phyloP scores from a whole-genome alignment of 1,140 invertebrate genomes.

The Elysia chlorotica region DNA sequence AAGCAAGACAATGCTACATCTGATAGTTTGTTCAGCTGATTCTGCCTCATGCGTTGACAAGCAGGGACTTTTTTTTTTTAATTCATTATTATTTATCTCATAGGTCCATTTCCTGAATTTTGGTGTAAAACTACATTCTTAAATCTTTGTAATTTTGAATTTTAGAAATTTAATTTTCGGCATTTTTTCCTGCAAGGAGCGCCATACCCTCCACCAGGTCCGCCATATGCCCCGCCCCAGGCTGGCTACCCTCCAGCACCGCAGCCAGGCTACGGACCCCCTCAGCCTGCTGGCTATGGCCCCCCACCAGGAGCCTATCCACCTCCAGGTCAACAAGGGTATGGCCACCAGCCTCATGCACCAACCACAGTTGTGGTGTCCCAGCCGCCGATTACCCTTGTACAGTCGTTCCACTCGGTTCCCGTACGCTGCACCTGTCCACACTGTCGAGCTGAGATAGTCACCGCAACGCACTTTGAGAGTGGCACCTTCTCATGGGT shows the following conservation, averaged over 20 bases:
- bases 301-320: neutral
- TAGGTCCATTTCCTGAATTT: too few relatives aligned
- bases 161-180: too few relatives aligned
- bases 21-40: too few relatives aligned
- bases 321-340: neutral
- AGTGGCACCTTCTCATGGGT: conserved; percentile 43
- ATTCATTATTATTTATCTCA: too few relatives aligned
- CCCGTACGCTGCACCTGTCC: conserved; percentile 39
- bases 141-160: too few relatives aligned
- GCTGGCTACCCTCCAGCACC: conserved; percentile 21
- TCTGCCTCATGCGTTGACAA: too few relatives aligned
- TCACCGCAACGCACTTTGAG: conserved; percentile 39
- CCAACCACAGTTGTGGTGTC: conserved; percentile 37
- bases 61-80: too few relatives aligned
- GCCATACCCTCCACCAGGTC: neutral
- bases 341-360: neutral
- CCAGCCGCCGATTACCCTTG: conserved; percentile 33
- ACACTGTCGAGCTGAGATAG: conserved; percentile 38
- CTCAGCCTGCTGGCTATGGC: neutral
- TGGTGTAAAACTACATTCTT: too few relatives aligned
- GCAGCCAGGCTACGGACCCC: conserved; percentile 12
- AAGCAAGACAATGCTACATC: too few relatives aligned
- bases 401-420: conserved; percentile 30
- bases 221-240: conserved; percentile 20
- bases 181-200: too few relatives aligned